Conservation (phyloP, 64 coral and sea anemone species). For the Hydrozoanthus tunicans region DNA sequence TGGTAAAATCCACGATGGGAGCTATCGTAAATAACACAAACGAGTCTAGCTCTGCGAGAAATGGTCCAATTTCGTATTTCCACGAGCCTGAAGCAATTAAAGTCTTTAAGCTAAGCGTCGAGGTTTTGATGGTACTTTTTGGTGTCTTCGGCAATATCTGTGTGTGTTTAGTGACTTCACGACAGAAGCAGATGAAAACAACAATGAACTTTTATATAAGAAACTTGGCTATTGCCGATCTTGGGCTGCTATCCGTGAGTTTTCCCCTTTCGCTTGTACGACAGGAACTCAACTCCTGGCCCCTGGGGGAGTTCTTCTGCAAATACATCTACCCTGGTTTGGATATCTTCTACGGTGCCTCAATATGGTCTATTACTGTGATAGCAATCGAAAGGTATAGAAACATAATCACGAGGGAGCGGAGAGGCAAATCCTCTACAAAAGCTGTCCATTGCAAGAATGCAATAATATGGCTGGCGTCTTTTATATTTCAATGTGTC, state of each 20-base stretch:
- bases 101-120: background rate
- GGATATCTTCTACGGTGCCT: slow-evolving; percentile 62
- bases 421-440: background rate
- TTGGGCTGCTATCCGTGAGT: slow-evolving; percentile 29
- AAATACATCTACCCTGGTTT: slow-evolving; percentile 44
- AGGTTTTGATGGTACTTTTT: slow-evolving; percentile 34
- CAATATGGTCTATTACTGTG: slow-evolving; percentile 47
- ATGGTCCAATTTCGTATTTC: background rate
- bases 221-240: slow-evolving; percentile 72
- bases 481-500: background rate
- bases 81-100: slow-evolving; percentile 1
- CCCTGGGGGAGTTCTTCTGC: slow-evolving; percentile 34
- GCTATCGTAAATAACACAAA: background rate
- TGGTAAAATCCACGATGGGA: background rate
- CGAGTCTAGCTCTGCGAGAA: background rate
- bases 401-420: slow-evolving; percentile 11
- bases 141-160: slow-evolving; percentile 67
- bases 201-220: slow-evolving; percentile 38
- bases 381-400: slow-evolving; percentile 59
- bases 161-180: slow-evolving; percentile 40
- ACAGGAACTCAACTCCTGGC: slow-evolving; percentile 24
- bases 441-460: background rate
- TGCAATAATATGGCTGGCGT: background rate
- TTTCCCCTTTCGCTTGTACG: slow-evolving; percentile 8
- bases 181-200: slow-evolving; percentile 49